phyloP scores from a whole-genome alignment of 2,888 invertebrate genomes.

The Cactoblastis cactorum region DNA sequence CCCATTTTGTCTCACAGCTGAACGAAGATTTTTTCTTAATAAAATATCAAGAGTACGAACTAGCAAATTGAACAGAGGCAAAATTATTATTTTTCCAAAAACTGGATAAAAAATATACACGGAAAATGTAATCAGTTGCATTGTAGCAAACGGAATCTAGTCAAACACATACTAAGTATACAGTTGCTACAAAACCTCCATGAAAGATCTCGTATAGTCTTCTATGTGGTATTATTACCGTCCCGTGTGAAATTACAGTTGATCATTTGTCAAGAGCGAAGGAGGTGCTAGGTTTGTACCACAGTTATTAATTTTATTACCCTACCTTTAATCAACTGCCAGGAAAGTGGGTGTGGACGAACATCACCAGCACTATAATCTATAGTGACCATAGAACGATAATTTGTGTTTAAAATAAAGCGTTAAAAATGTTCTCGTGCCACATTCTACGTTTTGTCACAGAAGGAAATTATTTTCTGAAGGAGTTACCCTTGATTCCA shows the following conservation, averaged over 20 bases:
- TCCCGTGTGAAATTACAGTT: slow-evolving; percentile 74
- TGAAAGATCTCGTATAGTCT: slow-evolving; percentile 29
- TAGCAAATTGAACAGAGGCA: no score
- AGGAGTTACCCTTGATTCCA: no score
- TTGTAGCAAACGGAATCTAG: no score
- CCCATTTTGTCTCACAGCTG: no score
- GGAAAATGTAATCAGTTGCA: no score
- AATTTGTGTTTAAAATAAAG: not conserved
- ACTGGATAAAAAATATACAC: no score
- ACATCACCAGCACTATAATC: slow-evolving; percentile 14
- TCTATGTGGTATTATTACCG: slow-evolving; percentile 51
- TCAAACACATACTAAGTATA: not conserved
- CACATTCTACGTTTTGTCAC: no score
- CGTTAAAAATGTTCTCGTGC: no score
- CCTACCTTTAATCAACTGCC: slow-evolving; percentile 68
- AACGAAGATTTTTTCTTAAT: no score
- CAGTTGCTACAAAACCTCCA: slow-evolving; percentile 17
- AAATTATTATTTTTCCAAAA: no score
- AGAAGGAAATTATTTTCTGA: no score
- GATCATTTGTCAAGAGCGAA: slow-evolving; percentile 70
- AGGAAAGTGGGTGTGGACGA: slow-evolving; percentile 27
- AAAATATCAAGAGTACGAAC: no score
- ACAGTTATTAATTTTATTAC: slow-evolving; percentile 76
- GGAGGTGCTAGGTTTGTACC: slow-evolving; percentile 59
- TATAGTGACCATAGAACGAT: not conserved